A percentile compares a stretch with the other conserved stretches of the same genome.
Conservation (phyloP, 2,888 invertebrate species). For the Labia minor region DNA sequence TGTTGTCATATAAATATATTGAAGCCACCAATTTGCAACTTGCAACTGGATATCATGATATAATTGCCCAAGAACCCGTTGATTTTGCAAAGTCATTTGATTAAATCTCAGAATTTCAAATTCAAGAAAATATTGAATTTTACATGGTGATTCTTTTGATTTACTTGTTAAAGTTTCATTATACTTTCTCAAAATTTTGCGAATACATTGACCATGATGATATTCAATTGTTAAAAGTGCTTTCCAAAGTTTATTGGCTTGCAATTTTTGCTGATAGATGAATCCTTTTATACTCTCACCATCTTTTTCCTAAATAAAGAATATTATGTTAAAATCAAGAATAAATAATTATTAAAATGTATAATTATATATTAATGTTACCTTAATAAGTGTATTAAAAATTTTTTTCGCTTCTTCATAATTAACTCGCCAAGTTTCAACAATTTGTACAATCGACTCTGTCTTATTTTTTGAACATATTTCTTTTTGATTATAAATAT, state of each 20-base stretch:
- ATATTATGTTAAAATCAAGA: too few relatives aligned
- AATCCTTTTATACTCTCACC: not conserved
- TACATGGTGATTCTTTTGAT: constrained; percentile 16
- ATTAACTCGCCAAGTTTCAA: not conserved
- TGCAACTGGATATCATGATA: not conserved
- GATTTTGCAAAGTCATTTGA: constrained; percentile 3
- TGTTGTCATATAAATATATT: not conserved
- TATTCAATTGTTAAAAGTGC: not conserved
- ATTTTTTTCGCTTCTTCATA: not conserved
- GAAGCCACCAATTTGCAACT: constrained; percentile 1
- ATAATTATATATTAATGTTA: too few relatives aligned
- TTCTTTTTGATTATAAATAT: not conserved
- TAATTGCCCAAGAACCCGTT: not conserved
- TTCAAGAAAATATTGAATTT: constrained; percentile 21
- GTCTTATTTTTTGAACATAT: not conserved
- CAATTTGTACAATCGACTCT: not conserved
- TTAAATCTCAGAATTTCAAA: constrained; percentile 17
- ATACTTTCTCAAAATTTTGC: not conserved
- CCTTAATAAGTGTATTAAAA: too few relatives aligned
- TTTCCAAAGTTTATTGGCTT: not conserved
- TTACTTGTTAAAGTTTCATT: not conserved
- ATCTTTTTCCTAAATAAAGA: not conserved
- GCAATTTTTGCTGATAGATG: not conserved
- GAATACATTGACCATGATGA: not conserved
- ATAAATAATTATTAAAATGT: too few relatives aligned